Evolutionary conservation across 2,113 vertebrate species (phyloP).

Genomic region (Chinchilla lanigera): DNA sequence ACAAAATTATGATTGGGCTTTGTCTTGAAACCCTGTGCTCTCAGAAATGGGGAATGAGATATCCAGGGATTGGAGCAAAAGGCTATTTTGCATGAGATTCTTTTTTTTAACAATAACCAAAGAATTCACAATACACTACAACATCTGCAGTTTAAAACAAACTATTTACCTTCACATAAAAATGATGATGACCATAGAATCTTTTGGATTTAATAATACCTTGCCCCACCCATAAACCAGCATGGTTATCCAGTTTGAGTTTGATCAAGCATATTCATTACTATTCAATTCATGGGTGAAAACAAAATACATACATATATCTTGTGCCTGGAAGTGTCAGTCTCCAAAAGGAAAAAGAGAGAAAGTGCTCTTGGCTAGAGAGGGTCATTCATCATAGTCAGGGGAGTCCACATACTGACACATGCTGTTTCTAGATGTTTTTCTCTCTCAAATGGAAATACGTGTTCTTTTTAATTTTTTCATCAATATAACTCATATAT

Average conservation of each 20-base stretch:
- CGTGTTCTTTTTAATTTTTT: background rate
- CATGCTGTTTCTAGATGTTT: background rate
- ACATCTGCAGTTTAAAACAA: constrained; percentile 8
- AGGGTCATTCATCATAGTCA: background rate
- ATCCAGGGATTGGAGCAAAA: background rate
- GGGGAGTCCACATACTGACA: background rate
- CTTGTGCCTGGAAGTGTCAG: background rate
- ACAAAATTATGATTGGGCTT: background rate
- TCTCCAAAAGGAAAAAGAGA: background rate
- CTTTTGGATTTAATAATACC: constrained; percentile 3
- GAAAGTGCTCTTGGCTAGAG: background rate
- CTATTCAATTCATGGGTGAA: constrained; percentile 1
- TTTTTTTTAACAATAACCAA: constrained; percentile 19
- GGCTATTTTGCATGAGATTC: constrained; percentile 10
- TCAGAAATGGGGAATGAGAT: background rate
- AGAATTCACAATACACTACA: constrained; percentile 8
- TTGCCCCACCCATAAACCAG: background rate
- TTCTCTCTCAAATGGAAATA: background rate
- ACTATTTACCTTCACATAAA: constrained; percentile 7
- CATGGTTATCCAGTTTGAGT: background rate
- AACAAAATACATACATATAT: constrained; percentile 47
- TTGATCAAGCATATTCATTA: background rate
- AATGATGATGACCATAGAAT: background rate
- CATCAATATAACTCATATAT: background rate
- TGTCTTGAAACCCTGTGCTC: constrained; percentile 14